These are phyloP conservation scores for Sus cebifrons DNA, from an alignment of 2,797 vertebrate species.

Conservation along the genomic window DNA sequence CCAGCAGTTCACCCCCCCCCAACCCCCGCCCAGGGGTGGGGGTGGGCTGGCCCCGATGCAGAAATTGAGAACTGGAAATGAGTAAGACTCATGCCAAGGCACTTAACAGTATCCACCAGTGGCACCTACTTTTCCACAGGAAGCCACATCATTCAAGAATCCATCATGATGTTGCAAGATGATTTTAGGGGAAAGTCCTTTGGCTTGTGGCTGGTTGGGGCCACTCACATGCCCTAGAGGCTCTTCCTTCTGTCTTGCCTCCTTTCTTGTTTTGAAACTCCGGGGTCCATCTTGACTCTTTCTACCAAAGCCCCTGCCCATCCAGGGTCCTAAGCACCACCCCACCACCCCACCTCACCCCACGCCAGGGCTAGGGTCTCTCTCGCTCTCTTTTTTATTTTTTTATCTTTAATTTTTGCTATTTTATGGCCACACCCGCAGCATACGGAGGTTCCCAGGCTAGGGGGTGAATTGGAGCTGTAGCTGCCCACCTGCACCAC, in stretches of 20 bases:
- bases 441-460: too few species aligned
- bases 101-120: conserved; percentile 44
- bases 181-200: conserved; percentile 65
- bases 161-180: conserved; percentile 70
- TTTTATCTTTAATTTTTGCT: too few species aligned
- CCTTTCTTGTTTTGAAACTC: background rate
- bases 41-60: conserved; percentile 51
- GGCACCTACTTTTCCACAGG: conserved; percentile 80
- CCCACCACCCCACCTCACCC: too few species aligned
- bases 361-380: background rate
- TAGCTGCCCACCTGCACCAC: too few species aligned
- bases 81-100: conserved; percentile 76
- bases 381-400: background rate
- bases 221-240: background rate
- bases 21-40: background rate
- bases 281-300: background rate
- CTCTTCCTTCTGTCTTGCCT: background rate
- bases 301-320: background rate
- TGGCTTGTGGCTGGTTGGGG: background rate
- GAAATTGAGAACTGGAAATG: conserved; percentile 82
- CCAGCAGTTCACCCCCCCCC: conserved; percentile 42
- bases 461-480: too few species aligned
- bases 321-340: background rate
- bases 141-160: conserved; percentile 72
- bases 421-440: too few species aligned